These are phyloP conservation scores for Crossocerus cetratus DNA, from an alignment of 2,888 invertebrate species.

Conservation along the genomic window DNA sequence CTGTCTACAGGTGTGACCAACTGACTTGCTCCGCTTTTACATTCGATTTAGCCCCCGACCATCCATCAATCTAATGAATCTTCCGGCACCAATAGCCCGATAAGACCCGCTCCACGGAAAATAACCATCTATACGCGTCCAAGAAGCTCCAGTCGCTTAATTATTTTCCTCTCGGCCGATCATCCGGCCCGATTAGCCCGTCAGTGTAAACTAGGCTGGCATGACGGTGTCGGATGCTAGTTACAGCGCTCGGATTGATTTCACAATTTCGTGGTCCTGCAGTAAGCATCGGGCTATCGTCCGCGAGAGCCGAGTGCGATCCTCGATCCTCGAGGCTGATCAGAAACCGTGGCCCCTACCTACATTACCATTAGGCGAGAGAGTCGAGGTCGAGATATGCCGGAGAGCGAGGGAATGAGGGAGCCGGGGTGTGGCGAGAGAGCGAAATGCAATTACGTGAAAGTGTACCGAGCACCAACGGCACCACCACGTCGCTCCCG, in stretches of 20 bases:
- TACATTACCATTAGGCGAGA: constrained; percentile 64
- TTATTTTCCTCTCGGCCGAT: too few relatives aligned
- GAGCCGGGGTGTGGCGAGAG: constrained; percentile 54
- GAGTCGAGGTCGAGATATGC: constrained; percentile 47
- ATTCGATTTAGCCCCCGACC: not conserved
- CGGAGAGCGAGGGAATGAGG: constrained; percentile 20
- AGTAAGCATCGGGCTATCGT: constrained; percentile 29
- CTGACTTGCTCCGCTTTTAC: not conserved
- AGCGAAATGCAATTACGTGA: constrained; percentile 68
- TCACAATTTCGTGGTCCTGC: constrained; percentile 30
- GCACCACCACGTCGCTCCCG: constrained; percentile 11
- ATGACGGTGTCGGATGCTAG: constrained; percentile 1
- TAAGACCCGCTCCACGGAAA: too few relatives aligned
- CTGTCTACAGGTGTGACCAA: constrained; percentile 15
- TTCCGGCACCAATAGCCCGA: not conserved
- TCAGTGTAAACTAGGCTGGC: constrained; percentile 18
- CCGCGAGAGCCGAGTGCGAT: not conserved
- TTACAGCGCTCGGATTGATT: constrained; percentile 31
- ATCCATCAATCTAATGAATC: constrained; percentile 3
- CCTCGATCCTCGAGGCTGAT: constrained; percentile 26
- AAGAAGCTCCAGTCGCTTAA: too few relatives aligned
- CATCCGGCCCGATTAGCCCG: not conserved
- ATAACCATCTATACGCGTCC: too few relatives aligned
- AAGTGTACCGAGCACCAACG: constrained; percentile 52
- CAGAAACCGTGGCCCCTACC: constrained; percentile 53